These are phyloP conservation scores for Rhinella marina DNA, from an alignment of 2,797 vertebrate genomes.

Conservation along the genomic window DNA sequence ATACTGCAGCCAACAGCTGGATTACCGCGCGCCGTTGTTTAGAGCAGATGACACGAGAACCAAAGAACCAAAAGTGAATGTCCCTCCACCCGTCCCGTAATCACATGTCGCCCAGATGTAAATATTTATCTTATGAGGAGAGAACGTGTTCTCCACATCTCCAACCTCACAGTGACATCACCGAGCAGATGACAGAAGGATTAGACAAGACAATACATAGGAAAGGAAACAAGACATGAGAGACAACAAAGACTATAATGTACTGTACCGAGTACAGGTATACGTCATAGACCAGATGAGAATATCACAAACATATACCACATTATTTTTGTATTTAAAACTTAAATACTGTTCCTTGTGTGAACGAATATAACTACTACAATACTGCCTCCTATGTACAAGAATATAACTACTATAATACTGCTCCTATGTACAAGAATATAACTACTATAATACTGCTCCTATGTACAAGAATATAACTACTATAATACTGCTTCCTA, in stretches of 20 bases:
- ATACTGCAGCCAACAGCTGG: background rate
- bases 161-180: background rate
- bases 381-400: background rate
- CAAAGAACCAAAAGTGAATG: background rate
- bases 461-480: background rate
- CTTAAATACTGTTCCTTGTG: background rate
- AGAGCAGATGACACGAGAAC: background rate
- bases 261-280: background rate
- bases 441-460: background rate
- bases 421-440: background rate
- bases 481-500: conserved; percentile 5
- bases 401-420: conserved; percentile 14
- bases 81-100: background rate
- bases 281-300: background rate
- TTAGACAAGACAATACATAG: background rate
- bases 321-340: background rate
- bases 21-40: background rate
- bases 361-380: background rate
- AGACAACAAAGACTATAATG: background rate
- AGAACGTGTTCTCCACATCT: background rate
- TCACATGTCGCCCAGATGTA: background rate
- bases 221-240: background rate
- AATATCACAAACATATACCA: background rate
- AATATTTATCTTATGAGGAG: conserved; percentile 22
- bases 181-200: background rate